These are phyloP conservation scores for Apamea sordens DNA, from an alignment of 2,888 invertebrate species.

Conservation along the genomic window DNA sequence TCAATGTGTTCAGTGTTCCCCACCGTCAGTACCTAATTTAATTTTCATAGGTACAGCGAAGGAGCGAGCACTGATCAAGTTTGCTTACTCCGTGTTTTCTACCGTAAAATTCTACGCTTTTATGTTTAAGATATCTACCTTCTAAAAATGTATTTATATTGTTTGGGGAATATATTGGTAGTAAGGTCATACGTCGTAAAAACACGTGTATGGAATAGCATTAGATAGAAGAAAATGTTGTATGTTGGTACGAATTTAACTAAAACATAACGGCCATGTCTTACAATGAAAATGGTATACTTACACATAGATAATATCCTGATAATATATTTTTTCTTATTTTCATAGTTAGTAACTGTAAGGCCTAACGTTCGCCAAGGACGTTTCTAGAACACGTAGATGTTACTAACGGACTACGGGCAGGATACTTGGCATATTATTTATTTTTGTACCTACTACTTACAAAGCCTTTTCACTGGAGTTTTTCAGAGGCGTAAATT, in stretches of 20 bases:
- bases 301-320: constrained; percentile 19
- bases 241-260: constrained; percentile 1
- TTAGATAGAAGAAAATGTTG: constrained; percentile 1
- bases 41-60: constrained; percentile 32
- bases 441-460: constrained; percentile 9
- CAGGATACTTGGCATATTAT: constrained; percentile 20
- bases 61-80: constrained; percentile 28
- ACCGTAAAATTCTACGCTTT: constrained; percentile 12
- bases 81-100: constrained; percentile 39
- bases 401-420: constrained; percentile 38
- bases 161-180: constrained; percentile 4
- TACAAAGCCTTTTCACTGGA: constrained; percentile 13
- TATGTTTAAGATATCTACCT: constrained; percentile 13
- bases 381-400: constrained; percentile 56
- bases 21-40: constrained; percentile 14
- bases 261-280: constrained; percentile 9
- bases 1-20: constrained; percentile 19
- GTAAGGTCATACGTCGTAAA: constrained; percentile 14
- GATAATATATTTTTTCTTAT: constrained; percentile 20
- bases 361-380: constrained; percentile 43
- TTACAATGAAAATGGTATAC: constrained; percentile 17
- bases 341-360: constrained; percentile 25
- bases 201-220: not conserved
- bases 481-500: not conserved
- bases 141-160: constrained; percentile 1